Percentiles rank a stretch among this genome's conserved stretches.
phyloP scores from a whole-genome alignment of 2,797 vertebrate genomes.

The Dendrocincla fuliginosa region DNA sequence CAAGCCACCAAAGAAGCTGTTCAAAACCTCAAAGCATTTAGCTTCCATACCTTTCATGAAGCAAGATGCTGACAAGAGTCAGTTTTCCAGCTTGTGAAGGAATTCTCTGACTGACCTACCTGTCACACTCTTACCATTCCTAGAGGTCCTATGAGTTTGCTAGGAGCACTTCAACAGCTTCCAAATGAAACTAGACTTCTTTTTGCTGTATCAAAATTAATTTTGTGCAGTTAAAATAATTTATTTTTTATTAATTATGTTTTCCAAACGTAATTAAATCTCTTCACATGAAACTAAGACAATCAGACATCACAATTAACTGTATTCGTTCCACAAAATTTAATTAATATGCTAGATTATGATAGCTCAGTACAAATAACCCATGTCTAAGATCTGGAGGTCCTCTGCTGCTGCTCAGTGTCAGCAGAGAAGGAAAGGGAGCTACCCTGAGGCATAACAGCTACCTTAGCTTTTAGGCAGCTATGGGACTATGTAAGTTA shows the following conservation, averaged over 20 bases:
- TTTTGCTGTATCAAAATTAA: constrained; percentile 71
- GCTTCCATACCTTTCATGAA: background rate
- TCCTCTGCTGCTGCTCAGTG: background rate
- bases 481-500: background rate
- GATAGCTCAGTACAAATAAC: constrained; percentile 68
- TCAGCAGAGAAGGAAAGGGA: background rate
- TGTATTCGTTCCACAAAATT: constrained; percentile 67
- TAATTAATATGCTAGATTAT: constrained; percentile 67
- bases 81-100: background rate
- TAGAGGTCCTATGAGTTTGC: background rate
- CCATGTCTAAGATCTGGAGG: background rate
- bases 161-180: constrained; percentile 54
- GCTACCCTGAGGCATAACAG: background rate
- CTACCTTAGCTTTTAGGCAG: background rate
- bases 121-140: background rate
- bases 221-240: constrained; percentile 72
- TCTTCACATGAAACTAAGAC: constrained; percentile 64
- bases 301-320: constrained; percentile 68
- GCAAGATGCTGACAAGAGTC: background rate
- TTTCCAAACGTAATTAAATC: constrained; percentile 74
- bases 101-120: background rate
- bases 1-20: background rate
- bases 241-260: constrained; percentile 78
- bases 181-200: constrained; percentile 60
- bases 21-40: background rate